A percentile compares a stretch with the other conserved stretches of the same genome.
phyloP scores from a whole-genome alignment of 2,888 invertebrate species.

The Amphimallon solstitiale region DNA sequence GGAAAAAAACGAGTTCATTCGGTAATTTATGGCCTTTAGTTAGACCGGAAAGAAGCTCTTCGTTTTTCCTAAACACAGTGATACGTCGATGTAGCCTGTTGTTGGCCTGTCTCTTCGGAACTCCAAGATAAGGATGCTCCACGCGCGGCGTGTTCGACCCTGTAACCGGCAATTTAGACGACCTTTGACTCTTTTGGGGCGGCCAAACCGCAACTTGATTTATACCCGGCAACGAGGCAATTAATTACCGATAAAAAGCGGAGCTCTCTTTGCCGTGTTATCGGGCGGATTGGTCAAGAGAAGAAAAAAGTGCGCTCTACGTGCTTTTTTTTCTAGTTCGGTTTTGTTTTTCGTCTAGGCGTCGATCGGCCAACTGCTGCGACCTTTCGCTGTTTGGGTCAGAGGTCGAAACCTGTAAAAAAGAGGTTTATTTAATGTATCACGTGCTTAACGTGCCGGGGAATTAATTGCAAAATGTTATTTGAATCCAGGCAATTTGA shows the following conservation, averaged over 20 bases:
- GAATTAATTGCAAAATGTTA: no score
- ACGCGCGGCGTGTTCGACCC: background rate
- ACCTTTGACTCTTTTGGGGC: conserved; percentile 17
- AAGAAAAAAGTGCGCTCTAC: conserved; percentile 2
- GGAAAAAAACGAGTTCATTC: no score
- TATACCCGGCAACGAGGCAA: conserved; percentile 1
- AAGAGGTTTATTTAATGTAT: no score
- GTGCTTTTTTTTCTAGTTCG: conserved; percentile 1
- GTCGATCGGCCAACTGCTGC: background rate
- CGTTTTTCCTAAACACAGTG: no score
- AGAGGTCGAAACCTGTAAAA: no score
- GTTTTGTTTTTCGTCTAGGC: background rate
- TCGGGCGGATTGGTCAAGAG: conserved; percentile 13
- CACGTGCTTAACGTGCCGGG: no score
- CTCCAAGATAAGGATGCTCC: no score
- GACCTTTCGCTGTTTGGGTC: background rate
- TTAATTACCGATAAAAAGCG: conserved; percentile 19
- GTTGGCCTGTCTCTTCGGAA: background rate
- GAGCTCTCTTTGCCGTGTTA: background rate
- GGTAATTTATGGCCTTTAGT: no score
- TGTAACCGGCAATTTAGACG: background rate
- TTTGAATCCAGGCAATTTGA: no score
- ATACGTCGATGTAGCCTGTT: no score
- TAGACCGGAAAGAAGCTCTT: no score
- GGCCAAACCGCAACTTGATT: conserved; percentile 11